Conservation (phyloP, 2,797 vertebrate genomes). For the Rhyacichthys aspro region DNA sequence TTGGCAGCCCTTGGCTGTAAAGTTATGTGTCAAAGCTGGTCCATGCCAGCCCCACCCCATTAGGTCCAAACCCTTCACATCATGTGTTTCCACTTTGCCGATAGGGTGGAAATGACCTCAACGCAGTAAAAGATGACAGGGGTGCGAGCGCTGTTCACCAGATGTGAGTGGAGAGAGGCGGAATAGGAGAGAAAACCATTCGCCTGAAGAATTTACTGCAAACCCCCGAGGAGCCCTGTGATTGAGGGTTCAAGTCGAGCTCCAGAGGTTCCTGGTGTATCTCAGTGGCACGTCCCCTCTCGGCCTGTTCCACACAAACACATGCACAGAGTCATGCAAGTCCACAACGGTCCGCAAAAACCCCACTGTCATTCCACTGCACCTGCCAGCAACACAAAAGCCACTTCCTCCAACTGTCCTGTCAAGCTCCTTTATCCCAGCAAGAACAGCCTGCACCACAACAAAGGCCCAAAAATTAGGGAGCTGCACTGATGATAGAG, state of each 20-base stretch:
- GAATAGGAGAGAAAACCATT: constrained; percentile 76
- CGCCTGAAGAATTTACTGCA: constrained; percentile 81
- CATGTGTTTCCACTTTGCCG: constrained; percentile 83
- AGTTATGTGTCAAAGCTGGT: constrained; percentile 70
- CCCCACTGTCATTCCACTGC: constrained; percentile 74
- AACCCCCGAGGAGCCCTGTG: constrained; percentile 77
- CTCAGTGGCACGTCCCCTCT: constrained; percentile 60
- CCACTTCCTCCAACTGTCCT: constrained; percentile 77
- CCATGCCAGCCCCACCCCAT: constrained; percentile 77
- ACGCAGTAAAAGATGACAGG: constrained; percentile 83
- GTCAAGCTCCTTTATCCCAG: constrained; percentile 73
- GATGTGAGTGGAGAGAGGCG: constrained; percentile 70
- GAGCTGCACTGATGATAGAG: constrained; percentile 76
- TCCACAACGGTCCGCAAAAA: constrained; percentile 20
- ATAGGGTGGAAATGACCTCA: constrained; percentile 85
- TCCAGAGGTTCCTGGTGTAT: constrained; percentile 79
- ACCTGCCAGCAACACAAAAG: constrained; percentile 81
- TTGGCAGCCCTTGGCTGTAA: constrained; percentile 68
- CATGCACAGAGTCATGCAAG: constrained; percentile 4
- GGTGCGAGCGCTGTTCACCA: constrained; percentile 81
- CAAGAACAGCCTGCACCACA: constrained; percentile 70
- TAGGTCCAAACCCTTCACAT: constrained; percentile 73
- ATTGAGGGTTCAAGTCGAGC: constrained; percentile 80
- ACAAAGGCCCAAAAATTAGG: constrained; percentile 81
- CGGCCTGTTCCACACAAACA: constrained; percentile 16